phyloP scores from a whole-genome alignment of 1,140 invertebrate species.

The Drosophila orena region DNA sequence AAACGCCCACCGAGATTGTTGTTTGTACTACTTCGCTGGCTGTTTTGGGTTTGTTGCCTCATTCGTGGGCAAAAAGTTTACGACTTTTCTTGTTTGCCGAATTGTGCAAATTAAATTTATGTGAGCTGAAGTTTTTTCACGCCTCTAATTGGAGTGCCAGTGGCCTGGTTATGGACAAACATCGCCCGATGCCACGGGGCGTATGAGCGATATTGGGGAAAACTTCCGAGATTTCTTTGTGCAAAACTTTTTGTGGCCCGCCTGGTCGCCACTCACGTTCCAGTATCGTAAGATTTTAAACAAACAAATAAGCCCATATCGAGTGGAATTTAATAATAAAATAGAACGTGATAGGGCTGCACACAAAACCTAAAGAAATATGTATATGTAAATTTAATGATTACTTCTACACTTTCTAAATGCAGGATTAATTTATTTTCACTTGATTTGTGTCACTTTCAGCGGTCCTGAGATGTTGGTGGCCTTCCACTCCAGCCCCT shows the following conservation, averaged over 20 bases:
- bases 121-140: conserved; percentile 69
- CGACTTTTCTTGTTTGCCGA: conserved; percentile 76
- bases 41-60: conserved; percentile 37
- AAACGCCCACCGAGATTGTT: conserved; percentile 47
- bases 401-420: neutral
- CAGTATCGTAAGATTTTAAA: conserved; percentile 19
- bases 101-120: conserved; percentile 81
- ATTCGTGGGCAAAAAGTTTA: conserved; percentile 69
- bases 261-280: conserved; percentile 13
- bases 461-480: conserved; percentile 93
- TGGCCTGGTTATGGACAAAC: conserved; percentile 58
- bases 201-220: conserved; percentile 42
- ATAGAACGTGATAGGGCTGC: neutral
- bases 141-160: conserved; percentile 76
- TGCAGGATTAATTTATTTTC: neutral
- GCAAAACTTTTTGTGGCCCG: conserved; percentile 27
- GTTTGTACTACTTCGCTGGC: conserved; percentile 40
- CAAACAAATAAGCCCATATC: conserved; percentile 18
- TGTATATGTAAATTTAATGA: too few relatives aligned
- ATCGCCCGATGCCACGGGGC: conserved; percentile 15
- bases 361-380: too few relatives aligned
- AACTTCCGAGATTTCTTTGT: conserved; percentile 43
- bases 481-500: conserved; percentile 92
- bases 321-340: conserved; percentile 18
- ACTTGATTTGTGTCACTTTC: conserved; percentile 49